A percentile compares a stretch with the other conserved stretches of the same genome.
Evolutionary conservation across 2,113 vertebrate genomes (phyloP).

Genomic region (Ammodytes dubius): DNA sequence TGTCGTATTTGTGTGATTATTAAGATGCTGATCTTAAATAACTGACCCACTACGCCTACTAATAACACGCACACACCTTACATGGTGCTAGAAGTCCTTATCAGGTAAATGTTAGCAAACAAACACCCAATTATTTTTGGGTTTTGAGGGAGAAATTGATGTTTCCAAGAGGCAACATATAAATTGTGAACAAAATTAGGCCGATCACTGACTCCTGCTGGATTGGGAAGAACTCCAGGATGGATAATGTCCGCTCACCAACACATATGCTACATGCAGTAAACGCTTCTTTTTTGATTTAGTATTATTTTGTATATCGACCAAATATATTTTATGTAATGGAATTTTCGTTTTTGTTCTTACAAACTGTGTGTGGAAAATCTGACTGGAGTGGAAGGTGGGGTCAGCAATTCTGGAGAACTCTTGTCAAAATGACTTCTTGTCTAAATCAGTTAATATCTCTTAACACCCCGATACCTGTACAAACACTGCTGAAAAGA

Average conservation of each 20-base stretch:
- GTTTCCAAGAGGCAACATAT: neutral
- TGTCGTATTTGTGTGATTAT: constrained; percentile 2
- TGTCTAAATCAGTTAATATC: no score
- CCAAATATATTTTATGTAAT: no score
- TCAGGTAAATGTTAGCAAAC: neutral
- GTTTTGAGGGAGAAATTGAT: neutral
- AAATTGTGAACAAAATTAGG: neutral
- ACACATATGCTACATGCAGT: neutral
- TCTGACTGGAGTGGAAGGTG: neutral
- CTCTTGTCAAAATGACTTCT: no score
- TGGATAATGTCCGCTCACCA: neutral
- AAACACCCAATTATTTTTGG: no score
- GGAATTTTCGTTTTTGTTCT: neutral
- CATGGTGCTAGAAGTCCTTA: no score
- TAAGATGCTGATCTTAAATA: constrained; percentile 6
- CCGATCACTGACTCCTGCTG: neutral
- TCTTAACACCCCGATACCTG: no score
- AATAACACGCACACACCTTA: neutral
- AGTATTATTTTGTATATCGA: no score
- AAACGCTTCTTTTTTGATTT: neutral
- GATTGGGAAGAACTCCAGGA: neutral
- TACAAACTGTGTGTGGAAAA: neutral
- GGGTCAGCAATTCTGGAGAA: no score
- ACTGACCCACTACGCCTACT: no score
- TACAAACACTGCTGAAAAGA: no score